Evolutionary conservation across 2,113 vertebrate genomes (phyloP).

Genomic region (Halichoerus grypus): DNA sequence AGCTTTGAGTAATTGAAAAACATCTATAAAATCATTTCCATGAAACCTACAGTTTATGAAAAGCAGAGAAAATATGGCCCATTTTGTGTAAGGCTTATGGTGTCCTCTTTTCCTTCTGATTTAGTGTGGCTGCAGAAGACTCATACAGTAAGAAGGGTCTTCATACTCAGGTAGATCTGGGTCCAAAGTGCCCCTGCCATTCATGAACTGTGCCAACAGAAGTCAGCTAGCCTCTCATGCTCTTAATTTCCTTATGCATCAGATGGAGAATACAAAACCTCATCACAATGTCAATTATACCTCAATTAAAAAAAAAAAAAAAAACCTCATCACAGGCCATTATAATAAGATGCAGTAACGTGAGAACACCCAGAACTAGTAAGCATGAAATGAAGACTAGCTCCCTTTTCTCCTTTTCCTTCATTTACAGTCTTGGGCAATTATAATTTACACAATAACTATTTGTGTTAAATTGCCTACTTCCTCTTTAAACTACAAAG

Average conservation of each 20-base stretch:
- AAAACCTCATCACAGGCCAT: neutral
- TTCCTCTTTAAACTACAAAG: slow-evolving; percentile 40
- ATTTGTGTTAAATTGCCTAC: neutral
- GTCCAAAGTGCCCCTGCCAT: neutral
- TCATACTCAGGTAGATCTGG: neutral
- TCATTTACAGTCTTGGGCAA: neutral
- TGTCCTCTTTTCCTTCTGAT: neutral
- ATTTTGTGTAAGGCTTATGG: neutral
- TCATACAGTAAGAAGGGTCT: neutral
- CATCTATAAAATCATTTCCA: neutral
- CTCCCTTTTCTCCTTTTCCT: neutral
- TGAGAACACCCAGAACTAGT: neutral
- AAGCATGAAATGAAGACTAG: neutral
- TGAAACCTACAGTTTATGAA: slow-evolving; percentile 16
- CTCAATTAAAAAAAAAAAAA: slow-evolving; percentile 13
- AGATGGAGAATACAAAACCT: neutral
- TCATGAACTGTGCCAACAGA: neutral
- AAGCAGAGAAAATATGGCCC: neutral
- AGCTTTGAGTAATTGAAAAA: neutral
- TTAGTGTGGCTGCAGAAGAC: neutral
- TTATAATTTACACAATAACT: neutral
- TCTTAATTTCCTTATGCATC: neutral
- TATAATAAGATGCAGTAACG: neutral
- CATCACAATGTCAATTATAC: neutral
- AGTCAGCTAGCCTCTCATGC: neutral